Base-by-base conservation (phyloP, 2,888 invertebrate species). In the Drosophila anomelani region DNA sequence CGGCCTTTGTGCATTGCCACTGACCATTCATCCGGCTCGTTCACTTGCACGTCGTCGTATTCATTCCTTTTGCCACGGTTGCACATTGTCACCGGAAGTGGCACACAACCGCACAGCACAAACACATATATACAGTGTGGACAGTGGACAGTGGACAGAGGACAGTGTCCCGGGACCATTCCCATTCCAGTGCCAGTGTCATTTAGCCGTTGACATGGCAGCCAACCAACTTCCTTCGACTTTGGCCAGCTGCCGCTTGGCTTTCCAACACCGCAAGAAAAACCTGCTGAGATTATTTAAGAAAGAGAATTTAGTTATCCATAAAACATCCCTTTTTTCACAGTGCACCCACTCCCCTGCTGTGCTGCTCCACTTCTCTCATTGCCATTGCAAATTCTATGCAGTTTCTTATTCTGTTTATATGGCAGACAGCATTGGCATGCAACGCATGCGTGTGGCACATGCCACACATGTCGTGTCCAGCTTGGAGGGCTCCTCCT, bases 11-110 rank as follows among this genome's bases (percentile, higher is more conserved):
- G 57, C 67, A 61, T 61, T 73, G 70, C 58, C 76, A 62, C 47
- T 75, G 67, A 80, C 86, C 72, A 75, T 67, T 84, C 83, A 81
- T 78, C 79, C 81, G 79, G 72, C 74, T 81, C 75, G 66, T 77
- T 58, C 82, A 81, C 87, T 81, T 81, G 67, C 79, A 70, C 67
- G 84, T 72, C 68, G 59, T 75, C 56, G 80, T 51, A 67, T 76
- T 78, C 78, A 78, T 80, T 82, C 73, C 77, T 86, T 75, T 80
- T 75, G 68, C 76, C 85, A 78, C 60, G 83, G 64, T 74, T 70
- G 85, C 84, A 80, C 88, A 88, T 89, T 89, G 89, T 89, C 85
- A 84, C 88, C 86, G 88, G 86, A 86, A 86, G 75, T 88, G 55
- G 75, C 74, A 68, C 84, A 83, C 69, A 73, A 59, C 76, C 69